Conservation (phyloP, 2,797 vertebrate species). For the Botia almorhae region DNA sequence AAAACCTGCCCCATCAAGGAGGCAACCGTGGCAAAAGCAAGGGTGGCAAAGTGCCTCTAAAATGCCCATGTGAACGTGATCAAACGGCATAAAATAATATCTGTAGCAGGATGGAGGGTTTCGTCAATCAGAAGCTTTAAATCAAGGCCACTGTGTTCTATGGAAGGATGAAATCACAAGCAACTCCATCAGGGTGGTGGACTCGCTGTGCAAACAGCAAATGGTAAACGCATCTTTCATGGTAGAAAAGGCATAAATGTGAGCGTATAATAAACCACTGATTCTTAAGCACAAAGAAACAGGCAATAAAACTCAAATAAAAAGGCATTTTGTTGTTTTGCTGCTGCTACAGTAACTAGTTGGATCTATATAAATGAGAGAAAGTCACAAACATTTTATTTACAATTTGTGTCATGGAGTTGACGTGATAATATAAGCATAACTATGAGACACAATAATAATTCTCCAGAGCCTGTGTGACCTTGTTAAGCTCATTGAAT, state of each 20-base stretch:
- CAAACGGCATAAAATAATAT: slow-evolving; percentile 74
- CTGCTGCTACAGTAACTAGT: neutral
- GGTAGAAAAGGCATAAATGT: neutral
- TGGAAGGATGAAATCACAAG: slow-evolving; percentile 58
- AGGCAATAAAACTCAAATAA: too few species aligned
- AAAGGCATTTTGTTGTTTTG: too few species aligned
- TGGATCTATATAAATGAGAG: neutral
- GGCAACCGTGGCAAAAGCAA: slow-evolving; percentile 1
- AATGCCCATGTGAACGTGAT: slow-evolving; percentile 73
- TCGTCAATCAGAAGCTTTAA: slow-evolving; percentile 73
- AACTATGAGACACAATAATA: neutral
- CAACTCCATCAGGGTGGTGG: neutral
- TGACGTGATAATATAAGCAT: neutral
- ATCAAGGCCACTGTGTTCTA: slow-evolving; percentile 67
- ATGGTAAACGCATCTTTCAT: neutral
- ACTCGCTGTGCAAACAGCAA: neutral
- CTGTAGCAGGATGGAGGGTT: slow-evolving; percentile 66
- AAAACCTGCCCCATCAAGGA: slow-evolving; percentile 64
- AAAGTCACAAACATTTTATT: neutral
- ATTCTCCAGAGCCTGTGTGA: neutral
- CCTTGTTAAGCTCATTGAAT: neutral
- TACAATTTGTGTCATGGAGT: neutral
- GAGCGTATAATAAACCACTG: neutral
- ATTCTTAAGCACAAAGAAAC: neutral
- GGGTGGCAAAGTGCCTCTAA: slow-evolving; percentile 40